Percentiles rank a stretch among this genome's conserved stretches.
Evolutionary conservation across 2,113 vertebrate species (phyloP).

Genomic region (Tachysurus fulvidraco): DNA sequence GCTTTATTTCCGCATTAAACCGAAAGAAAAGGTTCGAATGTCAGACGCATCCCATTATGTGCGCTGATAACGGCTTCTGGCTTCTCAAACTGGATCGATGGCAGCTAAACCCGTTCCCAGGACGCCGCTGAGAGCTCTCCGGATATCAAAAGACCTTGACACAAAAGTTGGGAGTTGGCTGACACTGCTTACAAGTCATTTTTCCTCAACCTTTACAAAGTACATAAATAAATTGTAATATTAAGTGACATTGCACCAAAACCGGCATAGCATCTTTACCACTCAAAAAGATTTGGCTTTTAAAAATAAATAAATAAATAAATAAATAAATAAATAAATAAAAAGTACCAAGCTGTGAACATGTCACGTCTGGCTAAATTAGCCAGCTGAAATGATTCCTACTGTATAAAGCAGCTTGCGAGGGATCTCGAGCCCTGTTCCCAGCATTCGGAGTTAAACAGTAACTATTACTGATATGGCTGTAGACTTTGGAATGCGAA

Average conservation of each 20-base stretch:
- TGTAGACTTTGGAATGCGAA: conserved; percentile 50
- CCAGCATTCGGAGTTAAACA: conserved; percentile 50
- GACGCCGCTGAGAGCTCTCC: conserved; percentile 43
- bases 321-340: neutral
- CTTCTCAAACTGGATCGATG: conserved; percentile 50
- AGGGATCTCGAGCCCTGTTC: neutral
- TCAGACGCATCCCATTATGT: conserved; percentile 29
- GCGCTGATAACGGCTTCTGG: conserved; percentile 37
- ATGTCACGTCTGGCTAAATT: neutral
- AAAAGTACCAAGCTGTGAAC: neutral
- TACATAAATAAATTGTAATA: neutral
- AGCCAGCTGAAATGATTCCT: conserved; percentile 16
- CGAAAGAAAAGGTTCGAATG: conserved; percentile 45
- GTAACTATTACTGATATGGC: conserved; percentile 39
- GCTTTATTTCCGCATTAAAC: conserved; percentile 2
- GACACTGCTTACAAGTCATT: conserved; percentile 34
- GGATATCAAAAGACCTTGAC: conserved; percentile 55
- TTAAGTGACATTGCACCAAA: neutral
- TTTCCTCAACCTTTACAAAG: conserved; percentile 30
- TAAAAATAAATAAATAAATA: no score
- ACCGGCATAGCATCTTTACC: neutral
- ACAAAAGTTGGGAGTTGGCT: conserved; percentile 45
- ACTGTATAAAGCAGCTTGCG: neutral
- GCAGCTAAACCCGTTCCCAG: conserved; percentile 46
- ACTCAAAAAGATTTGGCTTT: neutral